A percentile compares a stretch with the other conserved stretches of the same genome.
Conservation (phyloP, 2,113 vertebrate species). For the Gavia stellata region DNA sequence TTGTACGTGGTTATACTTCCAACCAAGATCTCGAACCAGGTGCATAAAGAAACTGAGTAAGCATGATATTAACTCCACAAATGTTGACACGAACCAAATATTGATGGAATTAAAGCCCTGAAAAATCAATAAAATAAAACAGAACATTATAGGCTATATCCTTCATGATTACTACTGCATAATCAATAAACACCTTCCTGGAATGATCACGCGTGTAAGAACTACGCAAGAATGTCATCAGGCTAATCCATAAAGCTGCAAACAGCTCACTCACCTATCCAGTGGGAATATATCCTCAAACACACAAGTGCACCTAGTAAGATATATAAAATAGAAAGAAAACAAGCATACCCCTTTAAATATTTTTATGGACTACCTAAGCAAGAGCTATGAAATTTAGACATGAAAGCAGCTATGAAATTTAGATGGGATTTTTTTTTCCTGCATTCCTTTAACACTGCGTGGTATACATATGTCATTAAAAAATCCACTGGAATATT, state of each 20-base stretch:
- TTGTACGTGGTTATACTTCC: not conserved
- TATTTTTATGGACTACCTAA: not conserved
- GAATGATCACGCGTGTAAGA: not conserved
- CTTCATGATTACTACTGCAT: not conserved
- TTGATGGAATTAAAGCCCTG: not conserved
- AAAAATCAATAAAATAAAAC: not conserved
- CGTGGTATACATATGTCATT: rapidly evolving
- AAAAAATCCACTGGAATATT: not conserved
- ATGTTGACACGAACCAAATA: not conserved
- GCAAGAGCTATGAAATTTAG: not conserved
- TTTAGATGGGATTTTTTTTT: not conserved
- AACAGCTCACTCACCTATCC: not conserved
- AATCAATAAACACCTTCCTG: not conserved
- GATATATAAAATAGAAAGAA: not conserved
- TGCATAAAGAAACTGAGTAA: not conserved
- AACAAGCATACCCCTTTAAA: not conserved
- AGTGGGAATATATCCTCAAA: not conserved
- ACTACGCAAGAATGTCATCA: not conserved
- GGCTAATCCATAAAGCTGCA: not conserved
- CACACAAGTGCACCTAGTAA: not conserved
- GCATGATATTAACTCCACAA: not conserved
- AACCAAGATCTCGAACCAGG: not conserved
- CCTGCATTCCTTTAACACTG: not conserved
- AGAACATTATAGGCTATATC: not conserved
- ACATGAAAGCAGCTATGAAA: not conserved